phyloP scores from a whole-genome alignment of 1,140 invertebrate species.

The Augochlora pura region DNA sequence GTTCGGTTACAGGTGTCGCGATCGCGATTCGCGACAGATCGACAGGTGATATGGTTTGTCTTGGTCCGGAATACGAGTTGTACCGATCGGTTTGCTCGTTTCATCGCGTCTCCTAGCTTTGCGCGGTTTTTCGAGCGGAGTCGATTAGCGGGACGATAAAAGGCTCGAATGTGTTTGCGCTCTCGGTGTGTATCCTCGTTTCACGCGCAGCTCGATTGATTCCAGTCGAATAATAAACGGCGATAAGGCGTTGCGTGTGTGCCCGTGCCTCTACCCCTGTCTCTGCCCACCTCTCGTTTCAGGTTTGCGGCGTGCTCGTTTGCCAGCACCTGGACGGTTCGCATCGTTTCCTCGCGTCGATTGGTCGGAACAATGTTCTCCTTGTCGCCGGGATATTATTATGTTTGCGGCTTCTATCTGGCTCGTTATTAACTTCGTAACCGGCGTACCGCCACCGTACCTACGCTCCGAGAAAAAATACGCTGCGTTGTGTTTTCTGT shows the following conservation, averaged over 20 bases:
- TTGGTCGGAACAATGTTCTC: slow-evolving; percentile 41
- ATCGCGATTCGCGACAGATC: slow-evolving; percentile 2
- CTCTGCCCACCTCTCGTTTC: background rate
- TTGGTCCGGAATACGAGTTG: background rate
- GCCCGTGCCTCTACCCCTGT: too few species aligned
- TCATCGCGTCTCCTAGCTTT: too few species aligned
- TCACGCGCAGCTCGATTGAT: slow-evolving; percentile 55
- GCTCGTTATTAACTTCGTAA: background rate
- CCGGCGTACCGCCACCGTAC: background rate
- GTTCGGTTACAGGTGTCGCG: slow-evolving; percentile 39
- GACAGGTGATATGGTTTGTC: slow-evolving; percentile 13
- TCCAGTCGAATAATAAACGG: slow-evolving; percentile 53
- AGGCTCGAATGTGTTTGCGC: slow-evolving; percentile 46
- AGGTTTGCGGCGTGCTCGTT: slow-evolving; percentile 19
- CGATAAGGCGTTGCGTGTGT: slow-evolving; percentile 45
- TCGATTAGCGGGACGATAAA: slow-evolving; percentile 52
- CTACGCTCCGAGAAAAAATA: too few species aligned
- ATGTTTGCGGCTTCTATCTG: slow-evolving; percentile 54
- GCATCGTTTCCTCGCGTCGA: slow-evolving; percentile 61
- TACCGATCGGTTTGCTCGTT: too few species aligned
- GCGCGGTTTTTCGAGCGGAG: slow-evolving; percentile 26
- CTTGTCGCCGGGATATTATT: slow-evolving; percentile 57
- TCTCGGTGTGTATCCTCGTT: slow-evolving; percentile 3
- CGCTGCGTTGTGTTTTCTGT: too few species aligned
- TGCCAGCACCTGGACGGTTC: slow-evolving; percentile 62